phyloP scores from a whole-genome alignment of 2,888 invertebrate genomes.

The Leptopilina myrica region DNA sequence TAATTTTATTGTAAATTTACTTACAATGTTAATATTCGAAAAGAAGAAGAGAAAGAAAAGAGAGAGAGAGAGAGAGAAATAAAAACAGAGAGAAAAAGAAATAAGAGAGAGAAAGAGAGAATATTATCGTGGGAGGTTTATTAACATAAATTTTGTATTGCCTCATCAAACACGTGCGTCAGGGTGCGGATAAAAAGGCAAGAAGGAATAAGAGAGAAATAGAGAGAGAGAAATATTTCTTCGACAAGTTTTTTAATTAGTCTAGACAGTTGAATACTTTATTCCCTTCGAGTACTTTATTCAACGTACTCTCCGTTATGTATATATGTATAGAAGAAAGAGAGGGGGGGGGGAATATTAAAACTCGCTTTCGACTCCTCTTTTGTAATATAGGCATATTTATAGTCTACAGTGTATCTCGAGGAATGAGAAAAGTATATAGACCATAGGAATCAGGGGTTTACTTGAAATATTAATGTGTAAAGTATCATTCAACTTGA shows the following conservation, averaged over 20 bases:
- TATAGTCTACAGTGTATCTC: conserved; percentile 20
- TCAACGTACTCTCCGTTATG: conserved; percentile 6
- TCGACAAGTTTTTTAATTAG: conserved; percentile 30
- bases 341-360: conserved; percentile 21
- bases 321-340: background rate
- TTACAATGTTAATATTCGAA: no score
- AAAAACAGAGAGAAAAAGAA: no score
- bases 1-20: no score
- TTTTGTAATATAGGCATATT: conserved; percentile 30
- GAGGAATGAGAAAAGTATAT: conserved; percentile 15
- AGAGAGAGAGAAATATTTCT: background rate
- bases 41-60: no score
- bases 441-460: conserved; percentile 1
- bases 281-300: conserved; percentile 38
- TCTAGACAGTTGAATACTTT: conserved; percentile 38
- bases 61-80: no score
- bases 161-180: no score
- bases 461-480: conserved; percentile 22
- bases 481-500: background rate
- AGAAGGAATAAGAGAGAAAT: background rate
- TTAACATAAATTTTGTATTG: no score
- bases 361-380: conserved; percentile 5
- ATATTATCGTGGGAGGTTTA: no score
- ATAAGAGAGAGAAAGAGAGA: no score
- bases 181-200: no score